Conservation (phyloP, 2,797 vertebrate species). For the Coregonus suidteri region DNA sequence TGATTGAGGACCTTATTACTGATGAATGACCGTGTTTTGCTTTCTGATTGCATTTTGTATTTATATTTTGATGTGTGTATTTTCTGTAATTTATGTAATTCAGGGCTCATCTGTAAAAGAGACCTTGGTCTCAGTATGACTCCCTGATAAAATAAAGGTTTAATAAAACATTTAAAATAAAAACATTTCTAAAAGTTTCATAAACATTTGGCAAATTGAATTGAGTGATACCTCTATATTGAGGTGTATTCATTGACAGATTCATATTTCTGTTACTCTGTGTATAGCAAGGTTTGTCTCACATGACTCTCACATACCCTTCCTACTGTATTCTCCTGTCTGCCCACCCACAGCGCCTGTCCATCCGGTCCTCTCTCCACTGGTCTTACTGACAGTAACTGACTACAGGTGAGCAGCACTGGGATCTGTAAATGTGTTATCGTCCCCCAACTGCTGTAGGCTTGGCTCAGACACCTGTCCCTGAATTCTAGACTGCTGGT, state of each 20-base stretch:
- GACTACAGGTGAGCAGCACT: background rate
- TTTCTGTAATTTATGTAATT: no score
- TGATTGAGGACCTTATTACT: no score
- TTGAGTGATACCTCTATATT: background rate
- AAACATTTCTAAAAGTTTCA: background rate
- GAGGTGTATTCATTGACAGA: background rate
- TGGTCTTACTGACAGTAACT: background rate
- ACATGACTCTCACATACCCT: background rate
- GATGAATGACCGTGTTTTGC: no score
- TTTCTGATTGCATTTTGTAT: no score
- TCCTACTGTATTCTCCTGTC: background rate
- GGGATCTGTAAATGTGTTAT: slow-evolving; percentile 8
- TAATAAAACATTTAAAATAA: no score
- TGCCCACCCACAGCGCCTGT: background rate
- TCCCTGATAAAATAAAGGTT: no score
- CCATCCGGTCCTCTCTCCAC: background rate
- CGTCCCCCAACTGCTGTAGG: background rate
- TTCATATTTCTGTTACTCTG: background rate
- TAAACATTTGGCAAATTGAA: background rate
- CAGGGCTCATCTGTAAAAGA: no score
- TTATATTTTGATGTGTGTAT: no score
- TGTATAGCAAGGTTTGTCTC: background rate
- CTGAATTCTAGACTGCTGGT: background rate
- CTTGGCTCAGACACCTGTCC: slow-evolving; percentile 10
- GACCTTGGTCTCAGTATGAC: no score